phyloP scores from a whole-genome alignment of 2,113 vertebrate genomes.

The Marmota monax region DNA sequence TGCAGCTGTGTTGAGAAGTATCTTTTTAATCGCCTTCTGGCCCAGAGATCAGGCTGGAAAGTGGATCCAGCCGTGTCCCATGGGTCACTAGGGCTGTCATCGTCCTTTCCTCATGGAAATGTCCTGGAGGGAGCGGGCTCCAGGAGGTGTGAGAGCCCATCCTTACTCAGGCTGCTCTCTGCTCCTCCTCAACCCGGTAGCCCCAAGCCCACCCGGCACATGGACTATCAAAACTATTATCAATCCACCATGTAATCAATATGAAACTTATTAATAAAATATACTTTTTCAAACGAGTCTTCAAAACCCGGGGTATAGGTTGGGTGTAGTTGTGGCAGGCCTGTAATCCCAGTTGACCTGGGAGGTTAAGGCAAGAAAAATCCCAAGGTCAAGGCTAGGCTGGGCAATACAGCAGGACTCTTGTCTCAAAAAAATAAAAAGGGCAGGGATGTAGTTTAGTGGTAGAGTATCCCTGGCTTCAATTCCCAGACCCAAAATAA shows the following conservation, averaged over 20 bases:
- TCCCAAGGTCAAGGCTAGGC: no score
- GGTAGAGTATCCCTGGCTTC: no score
- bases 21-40: not conserved
- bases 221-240: constrained; percentile 53
- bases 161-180: not conserved
- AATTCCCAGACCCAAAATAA: no score
- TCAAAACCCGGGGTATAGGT: not conserved
- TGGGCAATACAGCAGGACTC: no score
- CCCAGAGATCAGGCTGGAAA: not conserved
- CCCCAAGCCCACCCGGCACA: constrained; percentile 62
- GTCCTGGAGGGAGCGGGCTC: not conserved
- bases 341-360: no score
- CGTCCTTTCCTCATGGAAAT: constrained; percentile 15
- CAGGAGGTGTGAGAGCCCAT: not conserved
- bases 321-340: no score
- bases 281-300: not conserved
- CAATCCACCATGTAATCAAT: not conserved
- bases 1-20: not conserved
- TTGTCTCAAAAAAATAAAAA: no score
- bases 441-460: no score
- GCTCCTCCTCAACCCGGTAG: not conserved
- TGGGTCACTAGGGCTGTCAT: constrained; percentile 48
- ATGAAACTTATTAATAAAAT: not conserved
- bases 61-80: constrained; percentile 29
- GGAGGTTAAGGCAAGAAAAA: no score